Evolutionary conservation across 2,888 invertebrate species (phyloP), one percentile per base, ranked within the genome.

Genomic region (Aleiodes leptofemur): DNA sequence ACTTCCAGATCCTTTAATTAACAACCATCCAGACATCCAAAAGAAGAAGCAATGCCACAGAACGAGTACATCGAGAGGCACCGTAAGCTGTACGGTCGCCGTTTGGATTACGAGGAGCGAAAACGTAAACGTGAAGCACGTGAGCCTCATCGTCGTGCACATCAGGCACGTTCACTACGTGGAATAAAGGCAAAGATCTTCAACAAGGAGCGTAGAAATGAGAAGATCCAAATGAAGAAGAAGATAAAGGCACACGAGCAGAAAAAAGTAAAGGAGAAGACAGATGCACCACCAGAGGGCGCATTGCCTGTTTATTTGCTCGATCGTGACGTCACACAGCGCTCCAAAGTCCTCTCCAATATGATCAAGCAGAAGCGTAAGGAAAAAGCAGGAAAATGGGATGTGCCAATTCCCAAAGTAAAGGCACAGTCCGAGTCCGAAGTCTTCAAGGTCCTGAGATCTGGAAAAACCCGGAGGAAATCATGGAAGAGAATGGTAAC

Each of bases 401-500:
- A 99, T 85, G 99, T 99, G 0, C 99, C 99, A 0, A 95, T 99
- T 86, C 99, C 99, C 0, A 99, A 99, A 93, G 99, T 99, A 0
- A 93, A 95, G 85, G 98, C 98, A 0, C 97, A 99, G 84, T 96
- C 98, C 1, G 99, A 99, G 85, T 95, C 97, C 0, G 99, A 99
- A 91, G 98, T 99, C 0, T 98, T 99, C 88, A 97, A 95, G 91
- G 96, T 98, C 0, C 89, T 99, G 0, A 95, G 94, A 85, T 94
- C 96, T 4, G 99, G 99, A 51, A 99, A 98, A 90, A 92, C 97
- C 0, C 96, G 95, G 88, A 91, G 98, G 73, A 99, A 99, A 91
- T 97, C 97, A 0, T 99, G 99, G 99, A 99, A 99, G 87, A 92
- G 99, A 76, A 98, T 99, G 98, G 98, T 99, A 0, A 99, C 99